Base-by-base conservation (phyloP, 2,888 invertebrate species). In the Perizoma flavofasciatum region DNA sequence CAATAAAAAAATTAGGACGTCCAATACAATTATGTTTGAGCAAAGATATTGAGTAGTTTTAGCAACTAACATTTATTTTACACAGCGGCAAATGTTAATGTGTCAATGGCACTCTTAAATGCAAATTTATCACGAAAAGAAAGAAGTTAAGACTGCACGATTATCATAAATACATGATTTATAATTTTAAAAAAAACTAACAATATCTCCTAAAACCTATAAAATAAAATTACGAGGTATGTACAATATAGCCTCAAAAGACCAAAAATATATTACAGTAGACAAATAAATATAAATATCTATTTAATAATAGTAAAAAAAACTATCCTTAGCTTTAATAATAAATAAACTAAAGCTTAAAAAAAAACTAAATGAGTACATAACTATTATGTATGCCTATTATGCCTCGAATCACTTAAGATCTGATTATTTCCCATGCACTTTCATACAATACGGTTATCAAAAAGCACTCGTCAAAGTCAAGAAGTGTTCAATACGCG, bases 211-310 rank as follows among this genome's bases (percentile, higher is more conserved):
- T 70, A 77, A 70, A 74, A 73, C 74, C 65, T 71, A 60, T 67
- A 64, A 62, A 75, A 70, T 79, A 78, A 82, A 80, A 77, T 78
- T 82, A 82, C 81, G 85, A 89, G 85, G 85, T 89, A 91, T 89
- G 85, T 86, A 89, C 87, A 89, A 79, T 73, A 82, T 87, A 90
- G 90, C 90, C 90, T 89, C 90, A 72, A 82, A 79, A 80, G 85
- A 85, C 77, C 77, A 78, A 82, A 75, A 75, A 78, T 80, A 64
- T 66, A 65, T 67, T 85, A 89, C 68, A 77, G 49, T 63, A 72
- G 84, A 87, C 87, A 89, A 89, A 89, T 89, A 89, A 83, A 85
- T 84, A 81, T 65, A 61, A 54, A 50, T 49, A 59, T 69, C 76
- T 75, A 78, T 81, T 80, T 78, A 79, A 81, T 75, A 77, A 74